phyloP scores from a whole-genome alignment of 2,888 invertebrate genomes.

The Sinotaia quadrata region DNA sequence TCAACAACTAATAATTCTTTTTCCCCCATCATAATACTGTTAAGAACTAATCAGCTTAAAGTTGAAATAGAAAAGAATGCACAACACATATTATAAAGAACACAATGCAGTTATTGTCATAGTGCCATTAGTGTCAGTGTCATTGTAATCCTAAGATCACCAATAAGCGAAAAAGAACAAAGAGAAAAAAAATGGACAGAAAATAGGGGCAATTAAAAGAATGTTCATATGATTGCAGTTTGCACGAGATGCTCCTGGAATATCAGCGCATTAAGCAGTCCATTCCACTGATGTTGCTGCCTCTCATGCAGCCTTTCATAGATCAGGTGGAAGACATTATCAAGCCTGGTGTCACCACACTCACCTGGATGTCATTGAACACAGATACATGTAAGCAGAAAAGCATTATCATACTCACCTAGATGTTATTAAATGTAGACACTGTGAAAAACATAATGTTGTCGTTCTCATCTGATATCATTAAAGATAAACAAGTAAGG shows the following conservation, averaged over 20 bases:
- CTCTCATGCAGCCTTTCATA: constrained; percentile 89
- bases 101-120: too few species aligned
- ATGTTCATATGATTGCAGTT: constrained; percentile 54
- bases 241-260: constrained; percentile 71
- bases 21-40: too few species aligned
- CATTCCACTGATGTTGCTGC: constrained; percentile 85
- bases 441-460: not conserved
- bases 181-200: too few species aligned
- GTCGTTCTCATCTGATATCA: not conserved
- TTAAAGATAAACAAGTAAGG: not conserved
- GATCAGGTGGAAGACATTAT: constrained; percentile 88
- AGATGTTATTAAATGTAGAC: not conserved
- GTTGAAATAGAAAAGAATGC: too few species aligned
- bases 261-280: constrained; percentile 64
- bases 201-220: too few species aligned
- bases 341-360: constrained; percentile 84
- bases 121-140: too few species aligned
- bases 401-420: not conserved
- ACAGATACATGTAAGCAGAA: constrained; percentile 81
- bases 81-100: too few species aligned
- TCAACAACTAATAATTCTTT: too few species aligned
- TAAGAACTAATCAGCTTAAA: too few species aligned
- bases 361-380: constrained; percentile 84
- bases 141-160: too few species aligned
- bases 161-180: too few species aligned